phyloP scores from a whole-genome alignment of 1,140 invertebrate species.

The Nilaparvata lugens region DNA sequence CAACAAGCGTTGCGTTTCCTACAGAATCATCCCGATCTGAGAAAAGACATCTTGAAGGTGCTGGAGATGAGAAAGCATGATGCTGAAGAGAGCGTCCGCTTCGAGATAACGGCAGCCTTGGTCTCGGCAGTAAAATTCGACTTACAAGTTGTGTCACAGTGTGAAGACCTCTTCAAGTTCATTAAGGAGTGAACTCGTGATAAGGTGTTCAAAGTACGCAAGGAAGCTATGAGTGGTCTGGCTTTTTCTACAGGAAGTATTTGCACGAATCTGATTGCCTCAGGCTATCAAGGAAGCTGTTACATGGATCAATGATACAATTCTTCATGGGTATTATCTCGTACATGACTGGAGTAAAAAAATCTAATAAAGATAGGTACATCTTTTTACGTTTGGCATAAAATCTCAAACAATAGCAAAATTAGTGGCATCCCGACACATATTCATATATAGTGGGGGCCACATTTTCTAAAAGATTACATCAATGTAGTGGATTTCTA shows the following conservation, averaged over 20 bases:
- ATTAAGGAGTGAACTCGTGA: constrained; percentile 92
- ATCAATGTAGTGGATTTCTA: too few relatives aligned
- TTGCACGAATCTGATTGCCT: constrained; percentile 72
- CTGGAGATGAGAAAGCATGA: constrained; percentile 86
- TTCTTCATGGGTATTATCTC: constrained; percentile 88
- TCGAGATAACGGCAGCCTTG: constrained; percentile 94
- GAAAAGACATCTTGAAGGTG: constrained; percentile 84
- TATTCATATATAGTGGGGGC: too few relatives aligned
- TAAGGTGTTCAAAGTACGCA: constrained; percentile 96
- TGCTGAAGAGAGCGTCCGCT: constrained; percentile 84
- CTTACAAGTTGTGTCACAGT: constrained; percentile 81
- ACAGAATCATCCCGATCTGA: constrained; percentile 84
- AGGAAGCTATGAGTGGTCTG: constrained; percentile 87
- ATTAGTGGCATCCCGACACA: too few relatives aligned
- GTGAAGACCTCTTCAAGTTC: constrained; percentile 85
- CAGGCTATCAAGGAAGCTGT: constrained; percentile 81
- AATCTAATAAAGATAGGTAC: too few relatives aligned
- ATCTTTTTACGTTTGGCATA: too few relatives aligned
- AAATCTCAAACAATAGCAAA: too few relatives aligned
- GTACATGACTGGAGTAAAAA: too few relatives aligned
- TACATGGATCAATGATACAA: constrained; percentile 96
- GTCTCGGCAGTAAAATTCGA: constrained; percentile 87
- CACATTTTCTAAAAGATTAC: too few relatives aligned
- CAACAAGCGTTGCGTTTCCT: constrained; percentile 97
- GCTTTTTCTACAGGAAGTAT: constrained; percentile 91